phyloP scores from a whole-genome alignment of 2,797 vertebrate genomes.

The Hippopotamyrus pictus region DNA sequence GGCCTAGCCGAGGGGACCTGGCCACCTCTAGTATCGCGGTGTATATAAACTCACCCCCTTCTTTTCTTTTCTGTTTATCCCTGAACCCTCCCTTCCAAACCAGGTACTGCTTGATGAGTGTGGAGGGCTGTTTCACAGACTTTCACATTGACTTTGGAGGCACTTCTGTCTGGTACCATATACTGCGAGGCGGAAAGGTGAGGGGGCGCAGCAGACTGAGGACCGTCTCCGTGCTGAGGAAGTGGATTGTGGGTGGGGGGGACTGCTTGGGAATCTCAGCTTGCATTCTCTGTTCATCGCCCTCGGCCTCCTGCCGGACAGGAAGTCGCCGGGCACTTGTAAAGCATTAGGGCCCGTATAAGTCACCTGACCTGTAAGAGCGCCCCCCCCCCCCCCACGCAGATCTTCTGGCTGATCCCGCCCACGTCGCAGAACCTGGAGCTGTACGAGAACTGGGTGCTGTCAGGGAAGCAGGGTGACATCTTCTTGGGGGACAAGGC shows the following conservation, averaged over 20 bases:
- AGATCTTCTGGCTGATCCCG: constrained; percentile 97
- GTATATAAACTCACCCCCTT: background rate
- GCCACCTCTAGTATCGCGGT: background rate
- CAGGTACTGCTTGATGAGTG: constrained; percentile 98
- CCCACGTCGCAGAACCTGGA: constrained; percentile 91
- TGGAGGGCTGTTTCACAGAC: constrained; percentile 96
- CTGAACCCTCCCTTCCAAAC: background rate
- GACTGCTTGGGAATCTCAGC: background rate
- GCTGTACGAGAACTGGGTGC: constrained; percentile 96
- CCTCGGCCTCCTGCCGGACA: background rate
- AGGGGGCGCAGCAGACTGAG: constrained; percentile 25
- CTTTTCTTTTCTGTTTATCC: background rate
- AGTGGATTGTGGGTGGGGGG: background rate
- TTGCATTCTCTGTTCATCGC: background rate
- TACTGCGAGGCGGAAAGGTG: constrained; percentile 93
- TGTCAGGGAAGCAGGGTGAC: constrained; percentile 96
- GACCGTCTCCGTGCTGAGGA: background rate
- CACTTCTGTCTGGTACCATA: constrained; percentile 97
- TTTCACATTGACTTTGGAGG: constrained; percentile 97
- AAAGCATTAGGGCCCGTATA: background rate
- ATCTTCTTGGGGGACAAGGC: constrained; percentile 95
- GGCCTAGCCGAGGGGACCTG: background rate
- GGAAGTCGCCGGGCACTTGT: background rate
- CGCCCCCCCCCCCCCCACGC: background rate
- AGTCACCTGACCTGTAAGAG: too few species aligned